A percentile compares a stretch with the other conserved stretches of the same genome.
These are phyloP conservation scores for Amyelois transitella DNA, from an alignment of 1,140 invertebrate genomes.

Conservation along the genomic window DNA sequence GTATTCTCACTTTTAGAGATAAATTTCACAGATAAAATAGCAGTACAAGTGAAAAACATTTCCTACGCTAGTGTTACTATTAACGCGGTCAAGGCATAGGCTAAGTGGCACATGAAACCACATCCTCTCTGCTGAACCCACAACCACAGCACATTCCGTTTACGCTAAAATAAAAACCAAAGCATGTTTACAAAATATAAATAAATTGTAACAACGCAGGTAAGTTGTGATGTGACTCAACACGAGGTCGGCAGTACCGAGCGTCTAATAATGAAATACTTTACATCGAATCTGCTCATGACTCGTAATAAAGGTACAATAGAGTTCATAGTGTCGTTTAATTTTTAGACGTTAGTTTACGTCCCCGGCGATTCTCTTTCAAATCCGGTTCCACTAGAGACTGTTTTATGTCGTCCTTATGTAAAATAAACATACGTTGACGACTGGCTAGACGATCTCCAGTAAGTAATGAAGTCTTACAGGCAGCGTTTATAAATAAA, in stretches of 20 bases:
- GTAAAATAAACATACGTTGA: conserved; percentile 14
- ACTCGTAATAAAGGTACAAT: neutral
- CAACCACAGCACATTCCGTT: neutral
- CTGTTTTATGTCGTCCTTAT: conserved; percentile 31
- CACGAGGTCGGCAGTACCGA: conserved; percentile 26
- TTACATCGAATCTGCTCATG: neutral
- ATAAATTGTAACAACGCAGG: neutral
- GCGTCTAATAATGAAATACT: neutral
- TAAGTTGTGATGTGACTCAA: conserved; percentile 27
- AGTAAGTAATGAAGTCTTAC: neutral
- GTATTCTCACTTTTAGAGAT: too few species aligned
- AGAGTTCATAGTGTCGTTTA: neutral
- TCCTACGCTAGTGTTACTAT: neutral
- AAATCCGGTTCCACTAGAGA: conserved; percentile 48
- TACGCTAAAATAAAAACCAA: neutral
- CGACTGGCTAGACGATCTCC: conserved; percentile 4
- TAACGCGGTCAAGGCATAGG: neutral
- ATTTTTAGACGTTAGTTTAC: conserved; percentile 6
- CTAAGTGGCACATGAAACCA: neutral
- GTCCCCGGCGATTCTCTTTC: conserved; percentile 28
- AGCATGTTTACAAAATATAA: conserved; percentile 1
- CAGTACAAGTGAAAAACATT: too few species aligned
- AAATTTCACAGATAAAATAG: too few species aligned
- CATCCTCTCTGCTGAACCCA: too few species aligned
- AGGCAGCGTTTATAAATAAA: neutral